Evolutionary conservation across 2,888 invertebrate species (phyloP), one percentile per base, ranked within the genome.

Genomic region (Epistrophe grossulariae): DNA sequence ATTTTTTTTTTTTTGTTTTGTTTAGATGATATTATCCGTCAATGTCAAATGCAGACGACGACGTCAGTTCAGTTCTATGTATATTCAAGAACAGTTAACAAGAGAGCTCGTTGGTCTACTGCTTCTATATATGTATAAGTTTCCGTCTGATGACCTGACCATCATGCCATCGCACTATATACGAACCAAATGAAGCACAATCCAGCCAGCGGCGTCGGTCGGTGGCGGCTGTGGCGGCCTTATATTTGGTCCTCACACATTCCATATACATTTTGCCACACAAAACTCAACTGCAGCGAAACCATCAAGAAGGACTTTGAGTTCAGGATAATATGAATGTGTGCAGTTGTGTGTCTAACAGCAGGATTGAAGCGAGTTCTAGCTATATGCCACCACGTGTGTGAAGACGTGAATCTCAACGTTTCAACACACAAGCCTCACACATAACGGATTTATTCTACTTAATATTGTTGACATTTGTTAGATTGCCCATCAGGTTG

Each of bases 391-490:
- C 59, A 70, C 74, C 62, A 74, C 74, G 77, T 71, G 71, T 68
- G 68, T 50, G 38, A 82, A 78, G 82, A 83, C 78, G 17, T 78
- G 82, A 60, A 74, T 74, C 79, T 83, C 68, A 57, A 62, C 70
- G 24, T 79, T 79, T 73, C 72, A 78, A 66, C 64, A 83, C 43
- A 70, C 35, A 79, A 74, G 55, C 60, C 73, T 74, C 62, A 74
- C 73, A 73, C 55, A 70, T 62, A 72, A 72, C 60, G 55, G 79
- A 70, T 73, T 79, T 83, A 73, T 70, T 45, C 79, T 83, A 83
- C 79, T 83, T 83, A 83, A 83, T 83, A 79, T 79, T 79, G 83
- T 83, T 83, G 83, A 83, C 83, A 83, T 79, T 83, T 83, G 83
- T 83, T 83, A 79, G 83, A 83, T 79, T 79, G 73, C 74, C 73